Percentiles rank a stretch among this genome's conserved stretches.
Conservation (phyloP, 1,140 invertebrate genomes). For the Caenorhabditis brenneri region DNA sequence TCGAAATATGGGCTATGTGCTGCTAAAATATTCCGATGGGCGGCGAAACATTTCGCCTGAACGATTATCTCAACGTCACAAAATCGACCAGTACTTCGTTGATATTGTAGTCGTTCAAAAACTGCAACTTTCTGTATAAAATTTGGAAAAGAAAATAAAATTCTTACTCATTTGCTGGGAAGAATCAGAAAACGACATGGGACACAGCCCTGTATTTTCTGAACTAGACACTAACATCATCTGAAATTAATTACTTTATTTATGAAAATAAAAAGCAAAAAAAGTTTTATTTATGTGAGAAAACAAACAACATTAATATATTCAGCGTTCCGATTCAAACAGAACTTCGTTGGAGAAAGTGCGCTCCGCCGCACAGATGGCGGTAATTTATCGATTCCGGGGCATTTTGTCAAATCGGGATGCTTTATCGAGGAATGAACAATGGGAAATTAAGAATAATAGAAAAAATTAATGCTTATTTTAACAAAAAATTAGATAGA, state of each 20-base stretch:
- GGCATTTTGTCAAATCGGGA: no score
- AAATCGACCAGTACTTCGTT: constrained; percentile 57
- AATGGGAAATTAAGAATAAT: no score
- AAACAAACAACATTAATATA: background rate
- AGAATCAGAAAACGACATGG: constrained; percentile 72
- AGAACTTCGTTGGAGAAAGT: background rate
- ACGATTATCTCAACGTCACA: constrained; percentile 73
- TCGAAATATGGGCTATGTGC: constrained; percentile 78
- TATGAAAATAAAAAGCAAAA: no score
- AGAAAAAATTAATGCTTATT: no score
- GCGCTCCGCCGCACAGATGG: background rate
- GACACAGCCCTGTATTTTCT: constrained; percentile 59
- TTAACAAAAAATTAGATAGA: no score
- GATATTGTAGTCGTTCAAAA: constrained; percentile 63
- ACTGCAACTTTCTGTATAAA: no score
- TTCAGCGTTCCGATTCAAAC: background rate
- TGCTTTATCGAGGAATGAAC: no score
- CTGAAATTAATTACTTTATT: background rate
- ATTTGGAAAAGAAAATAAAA: no score
- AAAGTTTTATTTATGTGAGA: background rate
- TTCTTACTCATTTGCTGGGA: constrained; percentile 63
- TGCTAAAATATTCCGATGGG: constrained; percentile 77
- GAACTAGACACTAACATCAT: constrained; percentile 47
- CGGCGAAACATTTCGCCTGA: constrained; percentile 75
- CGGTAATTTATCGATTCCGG: no score